Evolutionary conservation across 2,888 invertebrate genomes (phyloP).

Genomic region (Agrenia bidenticulata): DNA sequence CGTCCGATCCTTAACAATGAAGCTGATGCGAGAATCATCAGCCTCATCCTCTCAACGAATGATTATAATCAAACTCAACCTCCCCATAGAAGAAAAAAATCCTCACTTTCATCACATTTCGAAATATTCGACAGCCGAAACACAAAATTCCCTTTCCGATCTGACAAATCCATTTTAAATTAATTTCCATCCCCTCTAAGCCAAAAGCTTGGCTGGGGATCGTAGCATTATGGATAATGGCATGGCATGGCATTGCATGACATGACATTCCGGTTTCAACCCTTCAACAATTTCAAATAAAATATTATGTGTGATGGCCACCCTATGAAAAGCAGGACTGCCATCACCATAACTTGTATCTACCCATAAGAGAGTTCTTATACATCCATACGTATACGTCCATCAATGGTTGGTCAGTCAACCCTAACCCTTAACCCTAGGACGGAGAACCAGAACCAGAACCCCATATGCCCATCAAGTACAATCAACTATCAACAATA

Average conservation of each 20-base stretch:
- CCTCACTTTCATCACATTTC: no score
- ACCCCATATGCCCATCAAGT: not conserved
- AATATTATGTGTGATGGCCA: not conserved
- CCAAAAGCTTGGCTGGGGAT: no score
- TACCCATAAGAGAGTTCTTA: not conserved
- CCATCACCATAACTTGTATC: not conserved
- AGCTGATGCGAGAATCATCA: no score
- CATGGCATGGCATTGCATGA: no score
- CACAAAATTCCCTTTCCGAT: not conserved
- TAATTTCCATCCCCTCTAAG: constrained; percentile 1
- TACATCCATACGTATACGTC: not conserved
- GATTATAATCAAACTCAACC: no score
- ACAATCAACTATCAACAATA: not conserved
- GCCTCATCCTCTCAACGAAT: no score
- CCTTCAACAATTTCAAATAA: not conserved
- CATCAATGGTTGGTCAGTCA: constrained; percentile 14
- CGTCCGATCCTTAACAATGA: no score
- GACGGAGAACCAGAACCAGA: not conserved
- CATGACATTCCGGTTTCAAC: not conserved
- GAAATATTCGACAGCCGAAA: no score
- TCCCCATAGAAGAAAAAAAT: no score
- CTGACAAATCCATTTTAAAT: constrained; percentile 4
- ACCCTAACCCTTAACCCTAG: constrained; percentile 13
- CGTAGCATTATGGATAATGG: no score
- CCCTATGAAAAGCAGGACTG: not conserved